Evolutionary conservation across 2,113 vertebrate genomes (phyloP).

Genomic region (Spizaetus ornatus): DNA sequence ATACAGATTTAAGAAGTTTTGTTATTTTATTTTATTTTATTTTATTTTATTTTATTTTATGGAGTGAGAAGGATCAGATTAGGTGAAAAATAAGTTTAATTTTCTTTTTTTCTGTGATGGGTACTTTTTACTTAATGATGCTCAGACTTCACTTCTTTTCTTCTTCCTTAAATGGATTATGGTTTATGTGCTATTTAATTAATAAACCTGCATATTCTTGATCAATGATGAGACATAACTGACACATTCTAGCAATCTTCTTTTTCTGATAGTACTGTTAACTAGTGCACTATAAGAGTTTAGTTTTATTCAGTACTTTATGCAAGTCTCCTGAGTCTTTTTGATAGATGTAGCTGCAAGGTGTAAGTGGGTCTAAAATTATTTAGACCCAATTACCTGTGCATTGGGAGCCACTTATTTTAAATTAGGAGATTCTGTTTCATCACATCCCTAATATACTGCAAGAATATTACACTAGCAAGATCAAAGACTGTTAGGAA

Average conservation of each 20-base stretch:
- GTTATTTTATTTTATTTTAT: not conserved
- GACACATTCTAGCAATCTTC: not conserved
- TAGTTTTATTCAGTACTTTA: conserved; percentile 1
- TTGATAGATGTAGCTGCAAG: conserved; percentile 23
- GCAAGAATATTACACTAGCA: not conserved
- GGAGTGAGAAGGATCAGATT: not conserved
- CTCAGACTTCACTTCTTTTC: not conserved
- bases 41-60: not conserved
- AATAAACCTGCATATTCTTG: not conserved
- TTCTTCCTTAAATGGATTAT: not conserved
- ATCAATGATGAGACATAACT: not conserved
- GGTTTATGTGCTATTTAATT: not conserved
- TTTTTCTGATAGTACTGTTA: not conserved
- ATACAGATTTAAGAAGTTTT: not conserved
- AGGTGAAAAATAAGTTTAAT: not conserved
- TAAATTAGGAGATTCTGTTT: conserved; percentile 51
- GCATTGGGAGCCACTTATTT: conserved; percentile 5
- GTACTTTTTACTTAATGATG: not conserved
- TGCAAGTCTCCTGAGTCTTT: not conserved
- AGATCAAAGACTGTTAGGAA: conserved; percentile 40
- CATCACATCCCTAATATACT: not conserved
- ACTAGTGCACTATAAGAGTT: not conserved
- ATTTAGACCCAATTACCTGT: conserved; percentile 49
- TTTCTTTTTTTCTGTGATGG: not conserved
- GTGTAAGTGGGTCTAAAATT: conserved; percentile 10